These are phyloP conservation scores for Aproaerema taeniolella DNA, from an alignment of 2,888 invertebrate species.

Conservation along the genomic window DNA sequence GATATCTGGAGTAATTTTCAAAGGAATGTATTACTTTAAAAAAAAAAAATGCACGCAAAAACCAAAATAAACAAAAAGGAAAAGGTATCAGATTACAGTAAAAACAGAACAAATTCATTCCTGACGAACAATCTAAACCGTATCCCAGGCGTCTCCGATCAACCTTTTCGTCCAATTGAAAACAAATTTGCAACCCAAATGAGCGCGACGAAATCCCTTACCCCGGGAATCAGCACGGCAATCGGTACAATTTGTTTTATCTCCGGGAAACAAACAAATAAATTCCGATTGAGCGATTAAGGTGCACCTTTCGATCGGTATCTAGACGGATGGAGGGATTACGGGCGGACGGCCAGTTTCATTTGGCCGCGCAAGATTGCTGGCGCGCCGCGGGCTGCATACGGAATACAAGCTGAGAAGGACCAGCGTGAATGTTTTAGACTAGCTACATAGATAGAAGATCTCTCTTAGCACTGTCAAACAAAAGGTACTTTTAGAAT, in stretches of 20 bases:
- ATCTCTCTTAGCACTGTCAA: too few species aligned
- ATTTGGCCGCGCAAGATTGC: conserved; percentile 32
- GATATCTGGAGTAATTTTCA: too few species aligned
- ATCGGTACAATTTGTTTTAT: conserved; percentile 54
- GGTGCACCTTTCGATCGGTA: conserved; percentile 53
- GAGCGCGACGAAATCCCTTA: conserved; percentile 19
- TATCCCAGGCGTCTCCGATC: conserved; percentile 1
- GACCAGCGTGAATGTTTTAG: background rate
- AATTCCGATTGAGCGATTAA: conserved; percentile 63
- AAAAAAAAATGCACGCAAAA: too few species aligned
- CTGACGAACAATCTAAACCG: background rate
- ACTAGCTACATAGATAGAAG: too few species aligned
- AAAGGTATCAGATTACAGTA: too few species aligned
- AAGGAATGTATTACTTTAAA: too few species aligned
- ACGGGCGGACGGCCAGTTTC: conserved; percentile 31
- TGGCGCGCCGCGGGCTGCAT: conserved; percentile 28
- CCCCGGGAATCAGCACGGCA: conserved; percentile 28
- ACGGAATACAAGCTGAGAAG: conserved; percentile 18
- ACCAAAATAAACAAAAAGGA: too few species aligned
- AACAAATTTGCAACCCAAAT: conserved; percentile 21
- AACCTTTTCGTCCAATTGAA: conserved; percentile 24
- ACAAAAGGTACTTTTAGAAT: too few species aligned
- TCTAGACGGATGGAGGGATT: conserved; percentile 45
- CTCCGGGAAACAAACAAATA: conserved; percentile 46
- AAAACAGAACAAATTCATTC: too few species aligned